Evolutionary conservation across 2,888 invertebrate species (phyloP), one percentile per base, ranked within the genome.

Genomic region (Luffia ferchaultella): DNA sequence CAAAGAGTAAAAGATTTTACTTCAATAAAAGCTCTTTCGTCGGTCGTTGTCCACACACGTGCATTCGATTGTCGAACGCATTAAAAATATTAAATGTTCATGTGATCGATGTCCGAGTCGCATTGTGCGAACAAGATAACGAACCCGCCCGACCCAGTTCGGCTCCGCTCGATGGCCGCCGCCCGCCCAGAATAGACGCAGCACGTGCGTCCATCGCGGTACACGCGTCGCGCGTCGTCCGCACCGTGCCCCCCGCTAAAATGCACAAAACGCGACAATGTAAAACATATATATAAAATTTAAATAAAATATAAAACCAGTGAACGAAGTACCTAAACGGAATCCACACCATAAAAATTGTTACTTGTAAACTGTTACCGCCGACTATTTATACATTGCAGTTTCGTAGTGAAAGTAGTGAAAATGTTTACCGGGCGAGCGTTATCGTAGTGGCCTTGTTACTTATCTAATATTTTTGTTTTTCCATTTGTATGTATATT

Each of bases 161-260:
- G 74, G 76, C 76, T 73, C 58, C 56, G 55, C 54, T 53, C 58
- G 59, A 61, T 55, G 62, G 30, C 30, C 57, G 56, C 62, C 66
- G 67, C 65, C 68, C 72, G 70, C 75, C 78, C 76, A 74, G 77
- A 82, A 83, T 83, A 83, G 82, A 80, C 75, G 76, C 72, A 78
- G 79, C 83, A 82, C 79, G 82, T 80, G 82, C 77, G 80, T 73
- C 75, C 64, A 60, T 60, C 68, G 67, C 70, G 76, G 62, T 73
- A 69, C 70, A 75, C 78, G 80, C 69, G 62, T 60, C 60, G 58
- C 56, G 57, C 60, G 56, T 57, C 17, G 42, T 19, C 17, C 43
- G 46, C 43, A 30, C n/a, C 56, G 57, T 59, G 56, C 57, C 17
- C 18, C 18, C 17, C 43, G 46, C 43, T 7, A 30, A 30, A 30